Base-by-base conservation (phyloP, 2,113 vertebrate genomes). In the Cariama cristata region DNA sequence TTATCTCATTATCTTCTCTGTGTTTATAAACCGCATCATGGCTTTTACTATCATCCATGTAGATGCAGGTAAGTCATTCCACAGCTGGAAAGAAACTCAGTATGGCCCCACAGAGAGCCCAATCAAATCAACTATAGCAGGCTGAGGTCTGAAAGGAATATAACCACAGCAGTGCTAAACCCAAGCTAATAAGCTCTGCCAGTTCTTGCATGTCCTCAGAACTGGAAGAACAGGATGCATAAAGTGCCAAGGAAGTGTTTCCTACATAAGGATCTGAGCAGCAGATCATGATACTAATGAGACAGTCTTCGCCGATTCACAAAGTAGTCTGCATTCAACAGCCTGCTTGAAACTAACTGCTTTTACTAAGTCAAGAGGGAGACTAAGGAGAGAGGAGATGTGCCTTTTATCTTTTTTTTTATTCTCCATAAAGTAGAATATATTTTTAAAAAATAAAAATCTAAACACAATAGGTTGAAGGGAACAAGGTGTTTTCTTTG, bases 181-280 rank as follows among this genome's bases (percentile, higher is more conserved):
- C 13, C 26, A 62, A 75, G 56, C 47, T 88, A 67, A 47, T 90
- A 38, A 75, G 44, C 35, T 88, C 64, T 93, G 81, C 77, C 85
- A 93, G 95, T 85, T 92, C 88, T 64, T 94, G 71, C 62, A 82
- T 2, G 64, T 90, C 44, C 88, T 95, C 3, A 0, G 77, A 97
- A 95, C 92, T 49, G 85, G 88, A 96, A 94, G 88, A 95, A 93
- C 88, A 94, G 88, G 92, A 85, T 88, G 66, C 12, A 64, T 23
- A 4, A 44, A 86, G n/a, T 19, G 53, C 81, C 81, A 85, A 82
- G 44, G 77, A 82, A 87, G 38, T 71, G 86, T 47, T 90, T 90
- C 58, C 85, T 89, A 50, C 6, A 0, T 10, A 82, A 92, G 62
- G 44, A 67, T 55, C 92, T 30, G 62, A 93, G 72, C 5, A 79